Base-by-base conservation (phyloP, 2,888 invertebrate genomes). In the Drosophila phalerata region DNA sequence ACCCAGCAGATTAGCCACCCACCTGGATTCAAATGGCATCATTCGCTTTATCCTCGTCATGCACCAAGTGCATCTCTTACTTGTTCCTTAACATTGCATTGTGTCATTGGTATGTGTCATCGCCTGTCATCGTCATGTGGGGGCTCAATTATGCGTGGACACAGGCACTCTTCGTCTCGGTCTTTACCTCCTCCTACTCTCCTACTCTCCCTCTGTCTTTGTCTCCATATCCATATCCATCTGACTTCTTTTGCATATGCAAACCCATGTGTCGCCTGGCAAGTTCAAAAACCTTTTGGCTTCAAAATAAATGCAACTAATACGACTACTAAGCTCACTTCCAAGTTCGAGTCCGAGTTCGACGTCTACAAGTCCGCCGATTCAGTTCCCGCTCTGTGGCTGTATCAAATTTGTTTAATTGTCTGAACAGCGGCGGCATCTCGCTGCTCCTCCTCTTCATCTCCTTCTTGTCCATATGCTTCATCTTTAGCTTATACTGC, bases 371-470 rank as follows among this genome's bases (percentile, higher is more conserved):
- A 19, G 19, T 47, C 10, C 30, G 30, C 9, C 8, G 30, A 2
- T 25, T 40, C 13, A 19, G 19, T 13, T 15, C 5, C 51, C 22
- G 60, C 65, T 66, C 75, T 74, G 48, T 69, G 73, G 73, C 87
- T 87, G 82, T 87, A 86, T 83, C 87, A 87, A 83, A 83, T 83
- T 83, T 83, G 87, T 84, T 83, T 87, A 83, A 83, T 84, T 83
- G 82, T 87, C 87, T 76, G 78, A 73, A 65, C 51, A 63, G 58
- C 57, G 73, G 66, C 66, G 73, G 86, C 84, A 48, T 45, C 56
- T 51, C n/a, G 48, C 51, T 32, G 61, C 22, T 34, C 32, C 38
- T 47, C n/a, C 2, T 53, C 17, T 19, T 22, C 37, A 5, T 25
- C 25, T 25, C 25, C 5, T 2, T 25, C 25, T 2, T 25, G 3